Evolutionary conservation across 2,888 invertebrate species (phyloP), one percentile per base, ranked within the genome.

Genomic region (Phortica magna): DNA sequence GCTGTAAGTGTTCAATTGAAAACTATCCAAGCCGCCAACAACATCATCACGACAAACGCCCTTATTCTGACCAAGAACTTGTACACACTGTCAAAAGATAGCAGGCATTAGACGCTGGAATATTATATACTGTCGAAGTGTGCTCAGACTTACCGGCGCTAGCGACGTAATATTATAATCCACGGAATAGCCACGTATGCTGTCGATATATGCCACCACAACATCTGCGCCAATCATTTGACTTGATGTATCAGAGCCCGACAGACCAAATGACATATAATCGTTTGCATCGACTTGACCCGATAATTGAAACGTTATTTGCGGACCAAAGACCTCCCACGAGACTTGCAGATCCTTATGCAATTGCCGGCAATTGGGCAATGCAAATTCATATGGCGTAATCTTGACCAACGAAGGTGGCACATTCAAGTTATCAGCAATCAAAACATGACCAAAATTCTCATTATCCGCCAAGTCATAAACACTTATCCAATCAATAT

Each of bases 291-390:
- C 93, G 55, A 92, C 92, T 93, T 95, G 95, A 0, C 95, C 98
- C 12, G 96, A 95, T 12, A 98, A 92, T 91, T 97, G 95, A 75
- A 98, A 93, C 9, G 98, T 98, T 80, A 98, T 94, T 90, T 95
- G 95, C 31, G 96, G 96, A 0, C 98, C 98, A 91, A 97, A 97
- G 41, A 97, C 95, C 91, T 98, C 97, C 98, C 98, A 98, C 10
- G 96, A 95, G 1, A 97, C 94, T 93, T 97, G 96, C 81, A 95
- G 93, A 90, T 96, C 94, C 90, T 95, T 95, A 92, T 98, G 98
- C 75, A 98, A 93, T 91, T 97, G 98, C 70, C 95, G 92, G 89
- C 98, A 98, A 91, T 96, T 96, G 68, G 97, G 97, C 78, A 98
- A 91, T 70, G 94, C 92, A 78, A 95, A 93, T 85, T 95, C 94